Conservation (phyloP, 2,113 vertebrate genomes). For the Pitta sordida region DNA sequence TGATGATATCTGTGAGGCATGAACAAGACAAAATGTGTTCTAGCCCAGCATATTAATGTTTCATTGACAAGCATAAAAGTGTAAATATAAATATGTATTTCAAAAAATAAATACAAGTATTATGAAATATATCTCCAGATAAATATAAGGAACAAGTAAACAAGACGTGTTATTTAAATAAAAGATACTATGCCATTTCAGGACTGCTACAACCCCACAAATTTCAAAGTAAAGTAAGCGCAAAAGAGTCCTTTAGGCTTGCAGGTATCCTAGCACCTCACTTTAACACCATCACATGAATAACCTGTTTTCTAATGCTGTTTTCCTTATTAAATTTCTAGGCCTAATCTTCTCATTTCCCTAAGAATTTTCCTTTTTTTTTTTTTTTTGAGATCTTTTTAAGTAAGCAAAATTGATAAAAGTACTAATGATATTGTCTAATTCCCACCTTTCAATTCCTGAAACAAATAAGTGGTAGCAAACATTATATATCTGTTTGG, state of each 20-base stretch:
- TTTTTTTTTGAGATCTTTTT: neutral
- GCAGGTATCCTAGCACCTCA: neutral
- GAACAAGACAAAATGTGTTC: neutral
- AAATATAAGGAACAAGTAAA: neutral
- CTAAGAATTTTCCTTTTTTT: neutral
- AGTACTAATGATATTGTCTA: neutral
- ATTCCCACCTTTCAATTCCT: neutral
- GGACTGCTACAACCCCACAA: neutral
- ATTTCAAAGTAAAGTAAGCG: neutral
- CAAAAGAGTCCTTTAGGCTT: neutral
- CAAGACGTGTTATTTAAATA: neutral
- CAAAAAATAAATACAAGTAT: neutral
- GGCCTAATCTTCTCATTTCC: neutral
- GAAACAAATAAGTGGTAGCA: neutral
- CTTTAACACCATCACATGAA: neutral
- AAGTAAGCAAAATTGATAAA: neutral
- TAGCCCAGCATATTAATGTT: neutral
- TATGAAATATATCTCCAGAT: neutral
- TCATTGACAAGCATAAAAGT: neutral
- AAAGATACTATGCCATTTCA: neutral
- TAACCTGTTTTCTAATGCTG: neutral
- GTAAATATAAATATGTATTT: neutral
- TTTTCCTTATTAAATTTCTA: neutral
- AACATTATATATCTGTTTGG: neutral
- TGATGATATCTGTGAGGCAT: neutral